Percentiles rank a stretch among this genome's conserved stretches.
These are phyloP conservation scores for Avahi laniger DNA, from an alignment of 2,797 vertebrate genomes.

Conservation along the genomic window DNA sequence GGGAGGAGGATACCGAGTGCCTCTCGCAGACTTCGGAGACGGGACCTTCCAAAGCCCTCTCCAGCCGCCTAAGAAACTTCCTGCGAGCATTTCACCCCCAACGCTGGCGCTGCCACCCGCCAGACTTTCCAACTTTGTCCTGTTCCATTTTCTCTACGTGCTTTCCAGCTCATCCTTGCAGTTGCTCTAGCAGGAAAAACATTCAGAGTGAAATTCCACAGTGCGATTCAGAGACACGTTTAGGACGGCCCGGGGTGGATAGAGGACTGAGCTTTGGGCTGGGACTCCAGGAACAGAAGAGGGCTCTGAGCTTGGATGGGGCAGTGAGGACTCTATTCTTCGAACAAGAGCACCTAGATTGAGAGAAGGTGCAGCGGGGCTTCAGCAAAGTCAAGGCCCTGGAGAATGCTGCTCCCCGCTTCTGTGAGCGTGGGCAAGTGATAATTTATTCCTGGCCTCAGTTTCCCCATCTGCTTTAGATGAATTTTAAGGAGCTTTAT, in stretches of 20 bases:
- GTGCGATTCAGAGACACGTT: neutral
- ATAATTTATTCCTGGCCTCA: neutral
- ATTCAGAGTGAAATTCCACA: too few species aligned
- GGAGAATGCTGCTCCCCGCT: too few species aligned
- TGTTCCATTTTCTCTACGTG: accelerated
- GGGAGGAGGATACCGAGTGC: too few species aligned
- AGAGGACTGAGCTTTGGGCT: neutral
- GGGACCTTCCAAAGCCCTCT: neutral
- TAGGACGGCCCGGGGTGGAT: accelerated
- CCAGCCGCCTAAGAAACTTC: too few species aligned
- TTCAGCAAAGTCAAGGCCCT: neutral
- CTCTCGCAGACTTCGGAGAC: too few species aligned
- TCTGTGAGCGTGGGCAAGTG: neutral
- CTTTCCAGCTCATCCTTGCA: neutral
- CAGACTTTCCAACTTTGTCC: neutral
- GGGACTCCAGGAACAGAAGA: accelerated
- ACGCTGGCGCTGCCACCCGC: neutral
- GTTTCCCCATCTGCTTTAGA: neutral
- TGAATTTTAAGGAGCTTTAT: neutral
- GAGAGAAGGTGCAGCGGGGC: neutral
- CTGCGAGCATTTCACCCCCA: accelerated
- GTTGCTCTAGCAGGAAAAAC: neutral
- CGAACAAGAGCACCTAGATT: accelerated
- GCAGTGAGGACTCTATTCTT: neutral
- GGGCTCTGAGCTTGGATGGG: accelerated